These are phyloP conservation scores for Serrognathus titanus DNA, from an alignment of 2,888 invertebrate genomes.

Conservation along the genomic window DNA sequence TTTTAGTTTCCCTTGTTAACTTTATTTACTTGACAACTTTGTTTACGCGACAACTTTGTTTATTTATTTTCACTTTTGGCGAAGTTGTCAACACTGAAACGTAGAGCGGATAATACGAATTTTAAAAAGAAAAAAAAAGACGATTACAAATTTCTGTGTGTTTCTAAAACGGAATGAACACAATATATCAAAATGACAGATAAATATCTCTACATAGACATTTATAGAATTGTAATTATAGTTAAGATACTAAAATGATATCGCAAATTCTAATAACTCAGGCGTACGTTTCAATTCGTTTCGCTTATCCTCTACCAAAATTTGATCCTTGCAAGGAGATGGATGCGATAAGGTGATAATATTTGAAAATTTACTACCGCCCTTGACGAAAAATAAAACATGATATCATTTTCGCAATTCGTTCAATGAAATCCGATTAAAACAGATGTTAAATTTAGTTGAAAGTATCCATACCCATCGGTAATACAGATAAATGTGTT, in stretches of 20 bases:
- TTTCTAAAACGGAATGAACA: too few relatives aligned
- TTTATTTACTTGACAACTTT: too few relatives aligned
- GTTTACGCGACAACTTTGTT: too few relatives aligned
- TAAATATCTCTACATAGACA: too few relatives aligned
- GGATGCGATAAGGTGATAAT: conserved; percentile 1
- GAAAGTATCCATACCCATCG: conserved; percentile 19
- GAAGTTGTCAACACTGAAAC: too few relatives aligned
- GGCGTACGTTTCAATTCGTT: conserved; percentile 1
- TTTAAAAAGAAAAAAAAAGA: too few relatives aligned
- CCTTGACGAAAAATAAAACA: not conserved
- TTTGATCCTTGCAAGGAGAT: not conserved
- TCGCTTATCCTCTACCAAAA: not conserved
- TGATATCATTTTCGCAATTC: not conserved
- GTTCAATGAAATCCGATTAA: not conserved
- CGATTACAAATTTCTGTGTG: too few relatives aligned
- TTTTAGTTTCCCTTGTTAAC: too few relatives aligned
- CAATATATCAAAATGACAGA: too few relatives aligned
- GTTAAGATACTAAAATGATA: not conserved
- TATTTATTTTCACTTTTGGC: too few relatives aligned
- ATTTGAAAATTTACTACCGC: conserved; percentile 1
- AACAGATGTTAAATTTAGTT: conserved; percentile 7
- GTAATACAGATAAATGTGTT: conserved; percentile 45
- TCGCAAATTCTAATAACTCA: not conserved
- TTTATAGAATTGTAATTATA: too few relatives aligned
- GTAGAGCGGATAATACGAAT: too few relatives aligned